Percentiles rank a stretch among this genome's conserved stretches.
Conservation (phyloP, 2,888 invertebrate genomes). For the Malthinus seriepunctatus region DNA sequence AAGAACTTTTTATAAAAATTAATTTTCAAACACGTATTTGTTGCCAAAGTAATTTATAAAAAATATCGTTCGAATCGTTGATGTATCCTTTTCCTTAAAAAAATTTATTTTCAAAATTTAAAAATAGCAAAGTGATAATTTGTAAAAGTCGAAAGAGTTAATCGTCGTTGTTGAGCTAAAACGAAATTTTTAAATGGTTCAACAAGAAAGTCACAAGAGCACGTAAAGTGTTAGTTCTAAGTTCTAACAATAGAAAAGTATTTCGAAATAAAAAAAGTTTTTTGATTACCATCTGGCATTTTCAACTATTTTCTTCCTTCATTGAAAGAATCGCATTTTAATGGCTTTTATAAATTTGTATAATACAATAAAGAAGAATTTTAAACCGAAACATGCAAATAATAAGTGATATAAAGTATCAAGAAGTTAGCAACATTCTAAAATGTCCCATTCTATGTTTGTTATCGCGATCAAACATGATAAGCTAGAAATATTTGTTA, state of each 20-base stretch:
- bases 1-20: too few relatives aligned
- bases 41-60: too few relatives aligned
- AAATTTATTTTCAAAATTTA: not conserved
- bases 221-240: conserved; percentile 1
- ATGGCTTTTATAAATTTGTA: conserved; percentile 1
- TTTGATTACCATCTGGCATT: conserved; percentile 2
- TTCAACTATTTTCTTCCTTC: conserved; percentile 2
- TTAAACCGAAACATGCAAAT: conserved; percentile 23
- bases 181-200: conserved; percentile 2
- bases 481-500: conserved; percentile 33
- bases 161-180: conserved; percentile 4
- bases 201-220: conserved; percentile 4
- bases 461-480: conserved; percentile 32
- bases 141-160: conserved; percentile 6
- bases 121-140: conserved; percentile 1
- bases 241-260: conserved; percentile 1
- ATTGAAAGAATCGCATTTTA: not conserved
- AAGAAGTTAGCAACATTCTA: conserved; percentile 26
- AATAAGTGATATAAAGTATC: conserved; percentile 27
- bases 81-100: too few relatives aligned
- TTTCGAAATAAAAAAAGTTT: conserved; percentile 3
- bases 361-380: conserved; percentile 18
- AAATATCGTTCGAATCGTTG: too few relatives aligned
- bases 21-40: too few relatives aligned
- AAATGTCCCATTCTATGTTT: conserved; percentile 27